phyloP scores from a whole-genome alignment of 2,797 vertebrate genomes.

The Chaetodon trifasciatus region DNA sequence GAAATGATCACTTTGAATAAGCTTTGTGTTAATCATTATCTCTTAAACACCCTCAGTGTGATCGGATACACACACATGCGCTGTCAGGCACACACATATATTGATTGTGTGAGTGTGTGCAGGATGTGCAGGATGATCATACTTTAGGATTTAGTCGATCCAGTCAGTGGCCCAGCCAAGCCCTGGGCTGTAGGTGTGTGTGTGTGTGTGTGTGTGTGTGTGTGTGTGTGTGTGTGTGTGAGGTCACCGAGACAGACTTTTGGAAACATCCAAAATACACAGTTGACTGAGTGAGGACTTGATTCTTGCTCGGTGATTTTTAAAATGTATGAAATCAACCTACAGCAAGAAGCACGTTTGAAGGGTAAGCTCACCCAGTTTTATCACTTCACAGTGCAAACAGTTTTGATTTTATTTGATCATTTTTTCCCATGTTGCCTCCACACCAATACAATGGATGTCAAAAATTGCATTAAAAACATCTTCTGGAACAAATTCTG shows the following conservation, averaged over 20 bases:
- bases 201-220: constrained; percentile 1
- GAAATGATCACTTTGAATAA: constrained; percentile 61
- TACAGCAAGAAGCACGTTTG: not conserved
- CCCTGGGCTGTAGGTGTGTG: not conserved
- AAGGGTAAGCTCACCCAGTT: not conserved
- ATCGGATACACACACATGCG: not conserved
- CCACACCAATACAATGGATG: not conserved
- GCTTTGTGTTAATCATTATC: constrained; percentile 73
- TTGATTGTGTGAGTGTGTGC: constrained; percentile 38
- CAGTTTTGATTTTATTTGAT: not conserved
- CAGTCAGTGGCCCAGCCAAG: constrained; percentile 54
- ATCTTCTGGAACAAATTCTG: not conserved
- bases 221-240: not conserved
- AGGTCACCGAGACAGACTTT: constrained; percentile 16
- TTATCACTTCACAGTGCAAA: not conserved
- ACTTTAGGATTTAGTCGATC: constrained; percentile 65
- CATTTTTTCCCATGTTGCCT: not conserved
- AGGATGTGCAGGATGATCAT: constrained; percentile 53
- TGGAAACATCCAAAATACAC: constrained; percentile 27
- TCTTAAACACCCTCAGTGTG: constrained; percentile 57
- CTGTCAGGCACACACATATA: constrained; percentile 9
- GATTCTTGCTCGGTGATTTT: not conserved
- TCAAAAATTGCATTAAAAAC: not conserved
- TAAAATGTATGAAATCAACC: not conserved
- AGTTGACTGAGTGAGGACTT: not conserved